These are phyloP conservation scores for Alethe castanea DNA, from an alignment of 2,113 vertebrate genomes.

Conservation along the genomic window DNA sequence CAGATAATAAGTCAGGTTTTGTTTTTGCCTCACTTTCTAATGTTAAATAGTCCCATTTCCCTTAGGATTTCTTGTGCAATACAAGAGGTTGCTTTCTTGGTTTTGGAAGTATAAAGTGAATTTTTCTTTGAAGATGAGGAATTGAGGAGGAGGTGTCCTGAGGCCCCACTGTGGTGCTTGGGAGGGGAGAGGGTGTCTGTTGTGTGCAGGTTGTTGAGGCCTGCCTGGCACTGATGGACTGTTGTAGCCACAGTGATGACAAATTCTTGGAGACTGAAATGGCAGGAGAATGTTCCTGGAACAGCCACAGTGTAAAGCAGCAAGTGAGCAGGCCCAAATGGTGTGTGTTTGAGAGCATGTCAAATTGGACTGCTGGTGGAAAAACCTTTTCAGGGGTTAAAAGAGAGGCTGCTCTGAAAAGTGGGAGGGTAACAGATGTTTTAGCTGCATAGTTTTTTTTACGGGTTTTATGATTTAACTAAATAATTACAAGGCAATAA, in stretches of 20 bases:
- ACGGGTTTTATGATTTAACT: background rate
- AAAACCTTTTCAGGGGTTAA: background rate
- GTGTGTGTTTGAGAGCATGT: background rate
- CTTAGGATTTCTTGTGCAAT: background rate
- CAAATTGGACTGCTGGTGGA: background rate
- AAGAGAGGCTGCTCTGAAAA: background rate
- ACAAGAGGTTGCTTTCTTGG: background rate
- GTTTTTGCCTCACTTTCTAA: background rate
- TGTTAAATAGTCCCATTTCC: background rate
- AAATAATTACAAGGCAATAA: background rate
- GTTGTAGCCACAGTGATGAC: background rate
- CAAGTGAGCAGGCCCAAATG: background rate
- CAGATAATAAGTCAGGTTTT: background rate
- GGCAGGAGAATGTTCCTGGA: background rate
- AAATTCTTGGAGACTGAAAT: background rate
- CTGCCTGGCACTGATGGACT: background rate
- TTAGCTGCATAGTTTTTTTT: background rate
- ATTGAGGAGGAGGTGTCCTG: background rate
- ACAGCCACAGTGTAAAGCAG: background rate
- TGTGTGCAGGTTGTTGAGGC: background rate
- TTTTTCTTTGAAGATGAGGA: background rate
- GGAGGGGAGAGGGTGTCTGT: background rate
- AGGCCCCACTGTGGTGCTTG: rapidly evolving
- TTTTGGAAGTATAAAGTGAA: background rate
- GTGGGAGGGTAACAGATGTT: background rate